Percentiles rank a stretch among this genome's conserved stretches.
Evolutionary conservation across 2,113 vertebrate species (phyloP).

Genomic region (Todiramphus chloris): DNA sequence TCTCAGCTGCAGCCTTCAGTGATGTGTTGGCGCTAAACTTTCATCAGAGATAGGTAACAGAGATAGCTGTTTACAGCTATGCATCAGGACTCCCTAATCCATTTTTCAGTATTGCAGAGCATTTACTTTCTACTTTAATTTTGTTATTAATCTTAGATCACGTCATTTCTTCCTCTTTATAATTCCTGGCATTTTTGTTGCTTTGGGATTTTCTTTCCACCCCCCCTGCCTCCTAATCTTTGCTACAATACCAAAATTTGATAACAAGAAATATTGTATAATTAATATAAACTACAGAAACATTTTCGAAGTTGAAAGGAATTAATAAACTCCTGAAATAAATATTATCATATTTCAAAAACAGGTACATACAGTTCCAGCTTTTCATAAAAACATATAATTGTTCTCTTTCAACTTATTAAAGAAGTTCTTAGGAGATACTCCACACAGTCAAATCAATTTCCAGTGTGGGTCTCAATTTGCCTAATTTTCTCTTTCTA

Average conservation of each 20-base stretch:
- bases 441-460: not conserved
- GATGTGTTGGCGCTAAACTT: not conserved
- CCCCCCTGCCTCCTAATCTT: not conserved
- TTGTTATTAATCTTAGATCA: not conserved
- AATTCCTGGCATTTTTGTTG: not conserved
- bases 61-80: not conserved
- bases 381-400: not conserved
- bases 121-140: not conserved
- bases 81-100: not conserved
- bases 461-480: not conserved
- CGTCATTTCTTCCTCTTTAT: not conserved
- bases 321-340: not conserved
- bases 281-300: not conserved
- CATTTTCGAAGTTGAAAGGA: not conserved
- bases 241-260: not conserved
- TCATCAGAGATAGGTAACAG: not conserved
- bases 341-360: not conserved
- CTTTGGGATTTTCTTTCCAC: not conserved
- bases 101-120: not conserved
- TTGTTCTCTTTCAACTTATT: not conserved
- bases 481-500: not conserved
- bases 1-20: not conserved
- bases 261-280: not conserved
- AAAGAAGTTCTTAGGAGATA: not conserved
- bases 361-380: not conserved